Evolutionary conservation across 1,140 invertebrate species (phyloP).

Genomic region (Drosophila dunni): DNA sequence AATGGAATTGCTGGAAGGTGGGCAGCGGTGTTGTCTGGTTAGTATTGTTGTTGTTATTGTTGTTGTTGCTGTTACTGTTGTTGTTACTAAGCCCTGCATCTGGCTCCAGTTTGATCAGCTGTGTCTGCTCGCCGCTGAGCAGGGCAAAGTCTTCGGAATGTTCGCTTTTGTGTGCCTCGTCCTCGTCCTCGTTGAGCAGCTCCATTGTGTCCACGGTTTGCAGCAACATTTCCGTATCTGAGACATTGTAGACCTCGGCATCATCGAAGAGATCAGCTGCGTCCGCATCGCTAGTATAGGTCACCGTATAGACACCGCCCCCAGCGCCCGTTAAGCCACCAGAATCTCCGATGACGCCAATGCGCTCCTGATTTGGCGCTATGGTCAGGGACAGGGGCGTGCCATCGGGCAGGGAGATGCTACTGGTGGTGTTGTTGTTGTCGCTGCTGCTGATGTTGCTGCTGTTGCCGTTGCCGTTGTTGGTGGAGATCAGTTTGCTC

Average conservation of each 20-base stretch:
- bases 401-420: constrained; percentile 66
- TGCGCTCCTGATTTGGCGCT: constrained; percentile 52
- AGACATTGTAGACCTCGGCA: constrained; percentile 90
- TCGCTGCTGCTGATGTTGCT: constrained; percentile 30
- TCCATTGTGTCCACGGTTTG: constrained; percentile 88
- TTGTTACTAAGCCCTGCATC: constrained; percentile 28
- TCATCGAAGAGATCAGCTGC: constrained; percentile 74
- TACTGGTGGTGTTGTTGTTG: constrained; percentile 31
- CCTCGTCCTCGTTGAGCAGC: constrained; percentile 88
- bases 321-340: constrained; percentile 39
- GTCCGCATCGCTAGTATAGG: constrained; percentile 78
- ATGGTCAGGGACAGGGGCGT: constrained; percentile 79
- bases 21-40: constrained; percentile 89
- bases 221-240: constrained; percentile 88
- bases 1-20: constrained; percentile 91
- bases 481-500: constrained; percentile 51
- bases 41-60: constrained; percentile 18
- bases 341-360: background rate
- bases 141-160: constrained; percentile 81
- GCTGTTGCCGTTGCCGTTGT: constrained; percentile 8
- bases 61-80: constrained; percentile 16
- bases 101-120: constrained; percentile 68
- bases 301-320: constrained; percentile 78
- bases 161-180: constrained; percentile 86
- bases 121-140: constrained; percentile 55